These are phyloP conservation scores for Myxocyprinus asiaticus DNA, from an alignment of 2,113 vertebrate genomes.

Conservation along the genomic window DNA sequence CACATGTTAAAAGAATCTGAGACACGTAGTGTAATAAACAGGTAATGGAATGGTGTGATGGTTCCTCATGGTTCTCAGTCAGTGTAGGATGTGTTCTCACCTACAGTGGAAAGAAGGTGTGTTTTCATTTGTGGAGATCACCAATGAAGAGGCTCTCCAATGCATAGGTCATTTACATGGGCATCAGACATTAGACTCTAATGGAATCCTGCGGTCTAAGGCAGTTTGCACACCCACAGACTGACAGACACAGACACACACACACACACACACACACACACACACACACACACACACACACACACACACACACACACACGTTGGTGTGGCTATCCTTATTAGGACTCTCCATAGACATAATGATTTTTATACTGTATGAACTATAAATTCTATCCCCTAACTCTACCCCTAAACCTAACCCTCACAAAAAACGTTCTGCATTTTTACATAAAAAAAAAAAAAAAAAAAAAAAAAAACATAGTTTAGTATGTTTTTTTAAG, in stretches of 20 bases:
- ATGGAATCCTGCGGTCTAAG: conserved; percentile 9
- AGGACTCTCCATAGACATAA: too few species aligned
- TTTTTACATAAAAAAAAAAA: too few species aligned
- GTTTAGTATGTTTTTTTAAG: too few species aligned
- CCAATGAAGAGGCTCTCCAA: conserved; percentile 26
- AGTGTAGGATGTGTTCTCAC: conserved; percentile 32
- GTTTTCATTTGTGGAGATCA: conserved; percentile 23
- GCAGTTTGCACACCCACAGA: conserved; percentile 8
- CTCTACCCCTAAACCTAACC: too few species aligned
- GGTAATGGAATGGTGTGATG: conserved; percentile 9
- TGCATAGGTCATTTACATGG: conserved; percentile 13
- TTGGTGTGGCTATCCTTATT: too few species aligned
- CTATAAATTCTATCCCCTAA: too few species aligned
- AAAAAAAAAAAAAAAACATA: too few species aligned
- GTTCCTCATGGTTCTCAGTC: conserved; percentile 14
- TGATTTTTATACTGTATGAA: too few species aligned
- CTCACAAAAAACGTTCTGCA: too few species aligned
- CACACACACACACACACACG: too few species aligned
- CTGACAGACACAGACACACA: not conserved
- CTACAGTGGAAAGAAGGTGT: conserved; percentile 1
- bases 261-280: not conserved
- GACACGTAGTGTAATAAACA: not conserved
- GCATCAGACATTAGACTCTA: conserved; percentile 12
- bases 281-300: not conserved
- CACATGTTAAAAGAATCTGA: conserved; percentile 36